Evolutionary conservation across 2,113 vertebrate genomes (phyloP).

Genomic region (Thunnus thynnus): DNA sequence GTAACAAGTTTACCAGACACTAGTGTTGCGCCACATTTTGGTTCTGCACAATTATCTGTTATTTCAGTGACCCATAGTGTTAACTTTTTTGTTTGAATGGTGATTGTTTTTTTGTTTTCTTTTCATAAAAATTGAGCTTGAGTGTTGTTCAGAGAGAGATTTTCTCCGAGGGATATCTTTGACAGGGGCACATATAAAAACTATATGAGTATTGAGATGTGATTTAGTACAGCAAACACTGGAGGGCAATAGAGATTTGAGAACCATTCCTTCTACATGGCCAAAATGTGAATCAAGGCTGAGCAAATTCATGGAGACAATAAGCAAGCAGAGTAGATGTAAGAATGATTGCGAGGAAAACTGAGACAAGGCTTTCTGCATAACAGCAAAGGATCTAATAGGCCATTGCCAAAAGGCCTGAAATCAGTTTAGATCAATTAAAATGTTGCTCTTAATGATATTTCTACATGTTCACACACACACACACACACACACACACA

Average conservation of each 20-base stretch:
- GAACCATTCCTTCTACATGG: conserved; percentile 3
- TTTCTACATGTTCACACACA: neutral
- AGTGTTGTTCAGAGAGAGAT: neutral
- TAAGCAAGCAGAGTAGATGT: neutral
- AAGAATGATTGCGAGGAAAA: neutral
- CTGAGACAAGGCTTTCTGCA: neutral
- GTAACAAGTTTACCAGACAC: too few relatives aligned
- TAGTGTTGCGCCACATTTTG: neutral
- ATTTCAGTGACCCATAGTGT: neutral
- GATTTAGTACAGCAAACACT: conserved; percentile 59
- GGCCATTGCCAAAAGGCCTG: neutral
- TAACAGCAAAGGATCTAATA: neutral
- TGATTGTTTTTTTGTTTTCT: too few relatives aligned
- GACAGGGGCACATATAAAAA: neutral
- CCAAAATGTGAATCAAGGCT: conserved; percentile 23
- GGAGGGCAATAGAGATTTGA: conserved; percentile 72
- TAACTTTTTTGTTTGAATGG: neutral
- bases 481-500: too few relatives aligned
- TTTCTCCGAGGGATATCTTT: neutral
- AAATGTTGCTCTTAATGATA: neutral
- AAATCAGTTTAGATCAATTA: neutral
- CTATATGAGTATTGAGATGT: conserved; percentile 30
- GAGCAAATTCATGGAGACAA: neutral
- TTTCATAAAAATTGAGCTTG: too few relatives aligned
- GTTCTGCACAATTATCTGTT: neutral